Percentiles rank a stretch among this genome's conserved stretches.
phyloP scores from a whole-genome alignment of 2,113 vertebrate genomes.

The Gavialis gangeticus region DNA sequence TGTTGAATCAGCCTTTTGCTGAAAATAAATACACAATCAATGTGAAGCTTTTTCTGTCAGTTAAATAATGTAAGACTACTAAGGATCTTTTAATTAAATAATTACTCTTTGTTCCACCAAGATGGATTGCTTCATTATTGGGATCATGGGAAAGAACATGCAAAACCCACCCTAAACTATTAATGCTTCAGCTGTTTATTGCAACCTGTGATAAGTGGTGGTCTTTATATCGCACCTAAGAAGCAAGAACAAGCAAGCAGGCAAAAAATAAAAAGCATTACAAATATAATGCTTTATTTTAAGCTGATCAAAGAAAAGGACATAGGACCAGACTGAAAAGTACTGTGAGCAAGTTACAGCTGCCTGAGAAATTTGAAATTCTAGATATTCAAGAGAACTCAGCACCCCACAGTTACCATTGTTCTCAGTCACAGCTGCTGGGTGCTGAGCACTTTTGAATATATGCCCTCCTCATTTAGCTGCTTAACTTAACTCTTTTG shows the following conservation, averaged over 20 bases:
- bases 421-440: background rate
- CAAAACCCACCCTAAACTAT: background rate
- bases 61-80: conserved; percentile 42
- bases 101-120: conserved; percentile 58
- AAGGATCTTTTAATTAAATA: conserved; percentile 68
- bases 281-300: background rate
- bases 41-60: conserved; percentile 43
- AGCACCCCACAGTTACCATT: background rate
- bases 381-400: background rate
- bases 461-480: background rate
- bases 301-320: background rate
- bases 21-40: conserved; percentile 65
- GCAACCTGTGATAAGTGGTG: background rate
- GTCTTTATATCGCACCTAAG: background rate
- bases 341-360: background rate
- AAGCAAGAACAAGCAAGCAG: background rate
- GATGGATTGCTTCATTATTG: conserved; percentile 39
- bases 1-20: conserved; percentile 44
- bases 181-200: conserved; percentile 8
- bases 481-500: background rate
- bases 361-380: background rate
- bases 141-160: background rate
- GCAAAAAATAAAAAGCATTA: background rate
- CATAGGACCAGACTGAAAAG: background rate
- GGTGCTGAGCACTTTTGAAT: background rate